Conservation (phyloP, 2,113 vertebrate species). For the Garra rufa region DNA sequence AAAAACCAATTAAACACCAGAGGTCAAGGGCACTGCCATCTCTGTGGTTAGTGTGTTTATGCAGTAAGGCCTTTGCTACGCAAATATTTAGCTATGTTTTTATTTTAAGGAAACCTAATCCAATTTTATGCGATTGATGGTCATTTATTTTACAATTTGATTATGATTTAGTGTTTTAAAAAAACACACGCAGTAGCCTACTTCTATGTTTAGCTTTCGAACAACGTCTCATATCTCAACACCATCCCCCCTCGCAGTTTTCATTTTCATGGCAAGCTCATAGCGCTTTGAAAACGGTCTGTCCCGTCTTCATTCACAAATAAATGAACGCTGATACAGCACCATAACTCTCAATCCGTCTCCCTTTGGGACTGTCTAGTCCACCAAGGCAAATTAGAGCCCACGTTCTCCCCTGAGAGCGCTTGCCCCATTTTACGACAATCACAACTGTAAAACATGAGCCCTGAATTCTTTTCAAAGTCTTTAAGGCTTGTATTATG, state of each 20-base stretch:
- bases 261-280: not conserved
- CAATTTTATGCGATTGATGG: not conserved
- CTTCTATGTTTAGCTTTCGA: conserved; percentile 13
- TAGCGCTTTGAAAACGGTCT: conserved; percentile 1
- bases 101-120: not conserved
- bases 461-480: conserved; percentile 40
- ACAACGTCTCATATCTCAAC: not conserved
- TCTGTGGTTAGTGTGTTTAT: conserved; percentile 2
- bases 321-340: conserved; percentile 48
- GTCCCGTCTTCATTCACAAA: conserved; percentile 56
- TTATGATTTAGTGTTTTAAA: not conserved
- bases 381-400: conserved; percentile 49
- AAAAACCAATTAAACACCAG: conserved; percentile 5
- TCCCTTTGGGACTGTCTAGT: conserved; percentile 45
- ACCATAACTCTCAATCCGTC: conserved; percentile 2
- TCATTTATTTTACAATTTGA: conserved; percentile 6
- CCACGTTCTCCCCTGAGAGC: conserved; percentile 47
- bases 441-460: conserved; percentile 38
- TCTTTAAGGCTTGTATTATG: conserved; percentile 34
- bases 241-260: not conserved
- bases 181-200: not conserved
- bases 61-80: not conserved
- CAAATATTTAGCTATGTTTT: not conserved
- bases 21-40: conserved; percentile 4
- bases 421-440: conserved; percentile 55